These are phyloP conservation scores for Pyralis farinalis DNA, from an alignment of 2,888 invertebrate species.

Conservation along the genomic window DNA sequence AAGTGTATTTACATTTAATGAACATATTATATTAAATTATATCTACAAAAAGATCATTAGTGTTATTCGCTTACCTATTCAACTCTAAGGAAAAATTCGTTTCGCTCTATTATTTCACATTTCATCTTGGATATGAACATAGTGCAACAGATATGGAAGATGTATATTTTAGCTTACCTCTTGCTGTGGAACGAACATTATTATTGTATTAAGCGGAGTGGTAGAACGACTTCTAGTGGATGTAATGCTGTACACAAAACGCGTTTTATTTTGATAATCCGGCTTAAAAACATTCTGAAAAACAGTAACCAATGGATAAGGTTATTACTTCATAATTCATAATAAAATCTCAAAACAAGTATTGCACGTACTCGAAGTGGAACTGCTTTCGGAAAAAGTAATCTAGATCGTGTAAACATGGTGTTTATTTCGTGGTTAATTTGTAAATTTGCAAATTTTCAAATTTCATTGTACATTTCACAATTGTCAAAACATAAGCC, in stretches of 20 bases:
- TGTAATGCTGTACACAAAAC: constrained; percentile 54
- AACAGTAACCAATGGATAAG: too few relatives aligned
- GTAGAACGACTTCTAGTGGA: constrained; percentile 70
- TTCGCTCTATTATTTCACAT: too few relatives aligned
- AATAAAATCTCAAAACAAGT: background rate
- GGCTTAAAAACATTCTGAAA: constrained; percentile 62
- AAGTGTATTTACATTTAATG: too few relatives aligned
- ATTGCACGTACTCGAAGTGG: constrained; percentile 47
- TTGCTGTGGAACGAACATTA: constrained; percentile 99
- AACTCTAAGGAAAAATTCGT: too few relatives aligned
- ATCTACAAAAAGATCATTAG: too few relatives aligned
- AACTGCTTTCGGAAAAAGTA: constrained; percentile 52
- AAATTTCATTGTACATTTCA: too few relatives aligned
- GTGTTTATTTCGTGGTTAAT: constrained; percentile 24
- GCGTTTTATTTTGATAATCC: constrained; percentile 64
- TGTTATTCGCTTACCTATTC: too few relatives aligned
- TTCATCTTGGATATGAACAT: too few relatives aligned
- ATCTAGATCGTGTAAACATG: constrained; percentile 71
- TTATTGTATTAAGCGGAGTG: constrained; percentile 93
- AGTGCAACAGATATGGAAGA: too few relatives aligned
- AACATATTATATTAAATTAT: too few relatives aligned
- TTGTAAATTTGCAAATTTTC: constrained; percentile 21
- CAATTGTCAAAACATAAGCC: too few relatives aligned
- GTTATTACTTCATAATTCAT: constrained; percentile 1
- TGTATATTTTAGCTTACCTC: constrained; percentile 89